Conservation (phyloP, 2,888 invertebrate genomes). For the Himalopsyche anomala region DNA sequence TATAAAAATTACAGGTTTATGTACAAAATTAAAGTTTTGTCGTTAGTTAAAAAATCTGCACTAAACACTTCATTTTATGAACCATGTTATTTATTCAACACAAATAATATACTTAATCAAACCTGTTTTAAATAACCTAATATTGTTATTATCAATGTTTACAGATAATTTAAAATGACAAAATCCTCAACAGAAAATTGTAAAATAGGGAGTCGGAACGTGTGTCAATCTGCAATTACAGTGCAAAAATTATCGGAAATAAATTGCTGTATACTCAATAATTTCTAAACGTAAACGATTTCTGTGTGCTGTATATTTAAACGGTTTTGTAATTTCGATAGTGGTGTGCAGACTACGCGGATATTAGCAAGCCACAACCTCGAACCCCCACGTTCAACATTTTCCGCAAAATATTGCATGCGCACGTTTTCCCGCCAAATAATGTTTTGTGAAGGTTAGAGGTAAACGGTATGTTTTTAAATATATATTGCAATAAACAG, state of each 20-base stretch:
- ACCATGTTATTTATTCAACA: no score
- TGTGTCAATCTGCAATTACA: not conserved
- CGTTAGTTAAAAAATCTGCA: no score
- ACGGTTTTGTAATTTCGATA: slow-evolving; percentile 8
- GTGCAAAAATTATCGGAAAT: not conserved
- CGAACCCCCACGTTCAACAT: not conserved
- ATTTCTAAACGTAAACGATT: not conserved
- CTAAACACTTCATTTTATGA: no score
- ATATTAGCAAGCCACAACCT: not conserved
- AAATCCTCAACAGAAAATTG: not conserved
- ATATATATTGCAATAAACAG: no score
- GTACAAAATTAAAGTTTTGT: no score
- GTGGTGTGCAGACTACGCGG: not conserved
- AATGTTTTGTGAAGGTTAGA: not conserved
- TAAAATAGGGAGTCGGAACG: not conserved
- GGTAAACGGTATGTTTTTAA: no score
- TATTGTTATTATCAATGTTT: no score
- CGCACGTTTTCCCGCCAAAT: not conserved
- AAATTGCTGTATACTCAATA: not conserved
- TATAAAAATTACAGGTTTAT: no score
- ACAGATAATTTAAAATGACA: no score
- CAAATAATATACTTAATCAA: no score
- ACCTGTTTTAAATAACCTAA: no score
- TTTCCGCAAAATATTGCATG: not conserved
- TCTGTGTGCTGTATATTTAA: not conserved